These are phyloP conservation scores for Rhopalosiphum maidis DNA, from an alignment of 1,140 invertebrate genomes.

Conservation along the genomic window DNA sequence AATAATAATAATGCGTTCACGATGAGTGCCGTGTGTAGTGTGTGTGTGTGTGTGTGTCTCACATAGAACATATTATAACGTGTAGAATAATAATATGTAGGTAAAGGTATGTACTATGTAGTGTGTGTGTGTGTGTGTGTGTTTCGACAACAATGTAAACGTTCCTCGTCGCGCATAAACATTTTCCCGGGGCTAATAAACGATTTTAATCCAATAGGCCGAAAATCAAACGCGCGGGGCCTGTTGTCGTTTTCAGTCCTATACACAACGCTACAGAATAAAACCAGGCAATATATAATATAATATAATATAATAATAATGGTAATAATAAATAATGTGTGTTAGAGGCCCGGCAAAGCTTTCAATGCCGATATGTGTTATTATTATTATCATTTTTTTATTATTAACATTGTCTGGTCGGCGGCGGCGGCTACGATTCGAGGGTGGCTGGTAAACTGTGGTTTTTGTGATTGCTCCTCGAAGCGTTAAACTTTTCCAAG, in stretches of 20 bases:
- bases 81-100: neutral
- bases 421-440: neutral
- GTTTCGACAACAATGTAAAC: neutral
- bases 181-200: constrained; percentile 5
- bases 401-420: constrained; percentile 49
- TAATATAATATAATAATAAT: neutral
- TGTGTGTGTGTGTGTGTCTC: neutral
- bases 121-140: neutral
- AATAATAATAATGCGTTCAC: neutral
- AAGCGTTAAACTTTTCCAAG: constrained; percentile 56
- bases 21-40: neutral
- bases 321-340: constrained; percentile 40
- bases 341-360: constrained; percentile 23
- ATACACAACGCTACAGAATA: neutral
- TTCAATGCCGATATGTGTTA: constrained; percentile 34
- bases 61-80: neutral
- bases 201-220: constrained; percentile 55
- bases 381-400: constrained; percentile 56
- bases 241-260: neutral
- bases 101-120: neutral
- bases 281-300: neutral
- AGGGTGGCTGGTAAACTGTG: constrained; percentile 52
- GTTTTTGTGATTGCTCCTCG: constrained; percentile 57
- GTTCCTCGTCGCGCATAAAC: neutral
- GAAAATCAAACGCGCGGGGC: constrained; percentile 48